Evolutionary conservation across 2,113 vertebrate species (phyloP), one percentile per base, ranked within the genome.

Genomic region (Collichthys lucidus): DNA sequence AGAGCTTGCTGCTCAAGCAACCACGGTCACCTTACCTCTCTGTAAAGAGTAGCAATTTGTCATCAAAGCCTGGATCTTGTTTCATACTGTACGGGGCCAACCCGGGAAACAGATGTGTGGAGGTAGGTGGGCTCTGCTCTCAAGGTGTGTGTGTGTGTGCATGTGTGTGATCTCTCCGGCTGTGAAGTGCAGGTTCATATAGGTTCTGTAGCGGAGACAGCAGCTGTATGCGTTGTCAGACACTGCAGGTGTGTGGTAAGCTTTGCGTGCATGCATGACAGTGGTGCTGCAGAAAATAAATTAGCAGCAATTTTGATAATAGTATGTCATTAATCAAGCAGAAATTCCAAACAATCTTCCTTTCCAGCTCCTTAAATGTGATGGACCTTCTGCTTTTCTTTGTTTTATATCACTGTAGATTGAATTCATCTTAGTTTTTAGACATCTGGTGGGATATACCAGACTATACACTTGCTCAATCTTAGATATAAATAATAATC

Each of bases 111-210:
- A 76, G 59, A 79, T 82, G 72, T 83, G 79, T 70, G 61, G 55
- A 93, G 91, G 92, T 93, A 92, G 85, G 91, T 90, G 87, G 85
- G 83, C 76, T 87, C n/a, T 42, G 1, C 24, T 64, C 10, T 53
- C 9, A 5, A 44, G 20, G 57, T 63, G 70, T 24, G 2, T 78
- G 42, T 62, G 59, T 31, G 31, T 6, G 31, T 35, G 31, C 29
- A 52, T 55, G 66, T 29, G 29, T 20, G 73, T 29, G 60, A 46
- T 49, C 35, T 49, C 40, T 72, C 31, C 19, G 52, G 52, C 65
- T 79, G 84, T 83, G 66, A 77, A 60, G 79, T 35, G 35, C 81
- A 69, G 67, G 78, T 74, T 76, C n/a, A 29, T 44, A 56, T 50
- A 50, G 63, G 5, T 65, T 59, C 29, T 79, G 49, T 52, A 3